Conservation (phyloP, 1,140 invertebrate species). For the Laodelphax striatellus region DNA sequence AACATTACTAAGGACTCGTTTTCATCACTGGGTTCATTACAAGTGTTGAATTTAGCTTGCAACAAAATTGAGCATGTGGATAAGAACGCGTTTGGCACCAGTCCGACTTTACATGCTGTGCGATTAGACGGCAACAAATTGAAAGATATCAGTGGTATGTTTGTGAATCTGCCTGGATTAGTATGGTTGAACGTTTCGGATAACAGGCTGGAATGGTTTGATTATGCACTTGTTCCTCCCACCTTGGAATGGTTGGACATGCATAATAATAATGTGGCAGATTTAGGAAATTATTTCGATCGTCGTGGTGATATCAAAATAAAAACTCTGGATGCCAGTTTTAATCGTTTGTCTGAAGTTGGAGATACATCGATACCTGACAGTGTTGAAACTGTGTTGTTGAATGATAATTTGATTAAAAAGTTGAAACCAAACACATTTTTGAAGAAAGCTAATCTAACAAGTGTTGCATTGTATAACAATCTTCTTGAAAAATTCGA, state of each 20-base stretch:
- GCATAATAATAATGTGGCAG: constrained; percentile 50
- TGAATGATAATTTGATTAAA: constrained; percentile 63
- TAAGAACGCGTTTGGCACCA: constrained; percentile 48
- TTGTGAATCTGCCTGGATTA: constrained; percentile 47
- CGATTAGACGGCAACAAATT: constrained; percentile 55
- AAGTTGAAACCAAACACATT: constrained; percentile 61
- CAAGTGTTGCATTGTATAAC: constrained; percentile 60
- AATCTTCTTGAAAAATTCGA: constrained; percentile 64
- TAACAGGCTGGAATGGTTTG: constrained; percentile 52
- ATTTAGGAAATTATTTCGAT: constrained; percentile 50
- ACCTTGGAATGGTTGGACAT: constrained; percentile 58
- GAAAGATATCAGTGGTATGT: constrained; percentile 50
- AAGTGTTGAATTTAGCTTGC: constrained; percentile 54
- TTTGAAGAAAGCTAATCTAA: constrained; percentile 50
- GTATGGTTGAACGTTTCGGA: constrained; percentile 60
- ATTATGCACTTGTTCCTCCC: constrained; percentile 52
- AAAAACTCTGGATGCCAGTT: constrained; percentile 62
- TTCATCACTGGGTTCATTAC: constrained; percentile 46
- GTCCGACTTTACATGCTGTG: constrained; percentile 48
- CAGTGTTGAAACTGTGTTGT: constrained; percentile 56
- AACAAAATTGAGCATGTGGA: constrained; percentile 53
- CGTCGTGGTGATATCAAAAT: constrained; percentile 46
- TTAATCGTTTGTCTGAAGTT: constrained; percentile 55
- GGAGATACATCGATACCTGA: constrained; percentile 54
- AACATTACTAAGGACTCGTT: constrained; percentile 54